A percentile compares a stretch with the other conserved stretches of the same genome.
phyloP scores from a whole-genome alignment of 2,888 invertebrate species.

The Dryobotodes eremita region DNA sequence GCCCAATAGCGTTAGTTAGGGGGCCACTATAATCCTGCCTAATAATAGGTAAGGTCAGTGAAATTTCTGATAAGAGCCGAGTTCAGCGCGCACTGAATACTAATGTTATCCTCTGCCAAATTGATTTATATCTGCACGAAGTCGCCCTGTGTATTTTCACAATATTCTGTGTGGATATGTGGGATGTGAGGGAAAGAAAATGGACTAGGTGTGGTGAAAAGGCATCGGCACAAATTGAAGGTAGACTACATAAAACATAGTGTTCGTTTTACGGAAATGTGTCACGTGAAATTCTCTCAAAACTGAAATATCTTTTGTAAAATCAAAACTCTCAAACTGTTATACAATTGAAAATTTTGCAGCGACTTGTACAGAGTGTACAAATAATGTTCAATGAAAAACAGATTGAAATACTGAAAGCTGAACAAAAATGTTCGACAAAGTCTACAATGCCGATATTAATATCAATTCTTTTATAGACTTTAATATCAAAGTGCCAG shows the following conservation, averaged over 20 bases:
- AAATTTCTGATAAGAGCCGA: slow-evolving; percentile 67
- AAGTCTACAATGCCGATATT: slow-evolving; percentile 44
- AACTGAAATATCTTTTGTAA: slow-evolving; percentile 36
- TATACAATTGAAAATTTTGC: slow-evolving; percentile 9
- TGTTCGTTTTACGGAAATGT: slow-evolving; percentile 11
- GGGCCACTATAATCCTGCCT: slow-evolving; percentile 51
- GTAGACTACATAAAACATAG: slow-evolving; percentile 30
- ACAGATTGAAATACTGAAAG: slow-evolving; percentile 19
- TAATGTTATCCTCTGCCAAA: slow-evolving; percentile 71
- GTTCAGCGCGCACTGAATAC: slow-evolving; percentile 68
- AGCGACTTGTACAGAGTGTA: neutral
- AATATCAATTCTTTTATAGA: slow-evolving; percentile 51
- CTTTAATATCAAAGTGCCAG: slow-evolving; percentile 50
- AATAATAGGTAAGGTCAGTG: slow-evolving; percentile 68
- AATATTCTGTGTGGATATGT: slow-evolving; percentile 60
- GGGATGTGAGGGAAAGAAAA: slow-evolving; percentile 51
- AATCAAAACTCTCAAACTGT: slow-evolving; percentile 11
- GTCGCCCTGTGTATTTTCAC: slow-evolving; percentile 62
- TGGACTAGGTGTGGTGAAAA: slow-evolving; percentile 26
- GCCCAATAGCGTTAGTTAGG: slow-evolving; percentile 54
- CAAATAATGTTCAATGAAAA: slow-evolving; percentile 39
- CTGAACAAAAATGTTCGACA: slow-evolving; percentile 33
- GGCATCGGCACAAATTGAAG: slow-evolving; percentile 30
- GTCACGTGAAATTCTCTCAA: neutral
- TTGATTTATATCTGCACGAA: slow-evolving; percentile 74